Conservation (phyloP, 2,113 vertebrate genomes). For the Redunca redunca region DNA sequence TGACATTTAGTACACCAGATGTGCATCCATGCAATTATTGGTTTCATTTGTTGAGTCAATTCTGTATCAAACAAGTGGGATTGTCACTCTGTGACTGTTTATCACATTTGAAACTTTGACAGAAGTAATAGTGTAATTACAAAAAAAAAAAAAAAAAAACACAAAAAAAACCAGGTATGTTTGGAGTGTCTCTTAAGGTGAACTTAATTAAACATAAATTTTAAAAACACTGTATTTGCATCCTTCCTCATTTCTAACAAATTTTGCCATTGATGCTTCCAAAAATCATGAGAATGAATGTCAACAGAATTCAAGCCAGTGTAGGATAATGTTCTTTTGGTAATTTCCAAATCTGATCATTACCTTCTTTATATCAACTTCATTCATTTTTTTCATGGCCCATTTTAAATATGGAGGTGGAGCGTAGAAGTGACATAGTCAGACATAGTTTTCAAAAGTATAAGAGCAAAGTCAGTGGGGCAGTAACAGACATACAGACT, state of each 20-base stretch:
- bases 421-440: not conserved
- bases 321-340: not conserved
- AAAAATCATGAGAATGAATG: not conserved
- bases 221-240: not conserved
- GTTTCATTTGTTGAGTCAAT: not conserved
- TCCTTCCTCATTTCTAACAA: not conserved
- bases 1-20: not conserved
- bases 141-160: not conserved
- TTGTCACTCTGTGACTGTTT: not conserved
- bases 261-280: not conserved
- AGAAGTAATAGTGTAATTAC: not conserved
- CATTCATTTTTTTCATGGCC: not conserved
- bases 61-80: not conserved
- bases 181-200: not conserved
- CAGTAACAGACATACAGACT: not conserved
- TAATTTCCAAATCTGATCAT: not conserved
- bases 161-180: not conserved
- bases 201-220: not conserved
- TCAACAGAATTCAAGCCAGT: not conserved
- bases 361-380: not conserved
- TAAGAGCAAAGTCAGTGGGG: not conserved
- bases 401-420: not conserved
- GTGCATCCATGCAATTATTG: not conserved
- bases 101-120: not conserved
- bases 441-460: not conserved